phyloP scores from a whole-genome alignment of 2,888 invertebrate genomes.

The Hypomecis punctinalis region DNA sequence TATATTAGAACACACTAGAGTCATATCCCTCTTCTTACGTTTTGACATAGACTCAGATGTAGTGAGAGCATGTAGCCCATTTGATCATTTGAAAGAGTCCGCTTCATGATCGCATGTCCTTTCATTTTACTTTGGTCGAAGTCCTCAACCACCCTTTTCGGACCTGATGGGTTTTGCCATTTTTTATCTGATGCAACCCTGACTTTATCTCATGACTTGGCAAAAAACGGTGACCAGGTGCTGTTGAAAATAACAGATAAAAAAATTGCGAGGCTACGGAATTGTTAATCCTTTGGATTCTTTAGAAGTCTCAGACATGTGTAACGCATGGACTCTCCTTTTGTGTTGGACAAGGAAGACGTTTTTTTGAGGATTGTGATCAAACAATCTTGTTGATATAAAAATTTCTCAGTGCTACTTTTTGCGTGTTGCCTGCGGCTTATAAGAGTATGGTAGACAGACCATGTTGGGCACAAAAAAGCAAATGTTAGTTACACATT shows the following conservation, averaged over 20 bases:
- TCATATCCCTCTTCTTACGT: too few species aligned
- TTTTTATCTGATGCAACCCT: constrained; percentile 65
- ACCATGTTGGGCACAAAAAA: not conserved
- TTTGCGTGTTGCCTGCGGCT: constrained; percentile 26
- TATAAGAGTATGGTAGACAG: not conserved
- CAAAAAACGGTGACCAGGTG: constrained; percentile 74
- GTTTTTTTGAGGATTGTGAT: constrained; percentile 47
- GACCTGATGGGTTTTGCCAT: constrained; percentile 58
- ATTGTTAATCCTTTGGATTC: constrained; percentile 59
- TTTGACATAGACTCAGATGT: too few species aligned
- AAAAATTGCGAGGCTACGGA: constrained; percentile 39
- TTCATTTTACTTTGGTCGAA: too few species aligned
- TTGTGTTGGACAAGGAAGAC: constrained; percentile 52
- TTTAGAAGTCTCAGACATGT: constrained; percentile 67
- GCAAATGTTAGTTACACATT: not conserved
- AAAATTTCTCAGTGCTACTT: constrained; percentile 39
- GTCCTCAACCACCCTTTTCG: constrained; percentile 55
- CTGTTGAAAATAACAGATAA: constrained; percentile 44
- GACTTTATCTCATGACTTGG: constrained; percentile 71
- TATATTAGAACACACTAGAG: too few species aligned
- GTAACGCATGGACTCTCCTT: constrained; percentile 67
- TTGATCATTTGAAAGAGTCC: too few species aligned
- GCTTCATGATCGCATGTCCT: too few species aligned
- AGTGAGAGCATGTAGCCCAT: too few species aligned
- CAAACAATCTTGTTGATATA: constrained; percentile 50